Conservation (phyloP, 1,140 invertebrate species). For the Globodera ellingtonae region DNA sequence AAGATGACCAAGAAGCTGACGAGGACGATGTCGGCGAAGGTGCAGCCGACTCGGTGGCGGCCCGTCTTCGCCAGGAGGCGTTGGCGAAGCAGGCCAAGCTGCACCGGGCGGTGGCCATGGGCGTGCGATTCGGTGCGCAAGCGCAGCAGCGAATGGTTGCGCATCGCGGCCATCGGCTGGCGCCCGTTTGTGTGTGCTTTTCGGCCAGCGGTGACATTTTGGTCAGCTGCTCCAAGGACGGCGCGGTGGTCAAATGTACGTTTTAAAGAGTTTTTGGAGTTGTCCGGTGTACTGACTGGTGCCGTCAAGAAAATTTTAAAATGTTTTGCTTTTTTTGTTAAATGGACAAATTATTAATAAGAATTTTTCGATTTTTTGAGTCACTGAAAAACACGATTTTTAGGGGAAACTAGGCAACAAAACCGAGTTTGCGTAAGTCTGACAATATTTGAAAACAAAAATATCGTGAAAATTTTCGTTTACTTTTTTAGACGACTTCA, state of each 20-base stretch:
- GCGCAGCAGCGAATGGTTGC: constrained; percentile 4
- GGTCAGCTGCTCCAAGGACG: constrained; percentile 51
- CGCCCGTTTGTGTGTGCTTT: constrained; percentile 44
- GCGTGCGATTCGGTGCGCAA: constrained; percentile 6
- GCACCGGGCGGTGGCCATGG: constrained; percentile 6
- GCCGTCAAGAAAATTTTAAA: too few species aligned
- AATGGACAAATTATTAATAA: constrained; percentile 20
- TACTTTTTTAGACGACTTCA: constrained; percentile 42
- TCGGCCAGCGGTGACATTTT: constrained; percentile 37
- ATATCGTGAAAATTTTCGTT: neutral
- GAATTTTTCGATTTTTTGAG: neutral
- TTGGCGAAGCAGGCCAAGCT: constrained; percentile 9
- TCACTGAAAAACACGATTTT: too few species aligned
- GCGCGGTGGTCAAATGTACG: constrained; percentile 50
- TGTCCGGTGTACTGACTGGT: too few species aligned
- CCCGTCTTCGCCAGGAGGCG: constrained; percentile 17
- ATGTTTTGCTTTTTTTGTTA: too few species aligned
- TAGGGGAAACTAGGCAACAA: too few species aligned
- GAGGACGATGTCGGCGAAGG: constrained; percentile 6
- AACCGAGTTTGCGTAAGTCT: too few species aligned
- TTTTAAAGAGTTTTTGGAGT: constrained; percentile 6
- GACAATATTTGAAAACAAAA: too few species aligned
- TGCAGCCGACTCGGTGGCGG: constrained; percentile 1
- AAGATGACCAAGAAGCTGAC: neutral
- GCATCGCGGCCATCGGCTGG: constrained; percentile 48